These are phyloP conservation scores for Hippocampus comes DNA, from an alignment of 2,113 vertebrate species.

Conservation along the genomic window DNA sequence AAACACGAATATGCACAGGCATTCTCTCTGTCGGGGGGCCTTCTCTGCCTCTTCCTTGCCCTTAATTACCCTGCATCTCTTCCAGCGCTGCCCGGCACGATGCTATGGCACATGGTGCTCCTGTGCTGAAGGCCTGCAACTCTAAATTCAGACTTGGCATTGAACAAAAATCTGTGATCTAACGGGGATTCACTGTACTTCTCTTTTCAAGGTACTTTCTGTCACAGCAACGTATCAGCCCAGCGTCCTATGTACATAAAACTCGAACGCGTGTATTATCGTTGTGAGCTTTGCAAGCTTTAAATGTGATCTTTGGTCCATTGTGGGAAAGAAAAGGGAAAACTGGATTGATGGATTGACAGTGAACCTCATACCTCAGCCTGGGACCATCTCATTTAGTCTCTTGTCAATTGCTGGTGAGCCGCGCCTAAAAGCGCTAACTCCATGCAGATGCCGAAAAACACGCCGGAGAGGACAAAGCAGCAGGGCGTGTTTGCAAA, in stretches of 20 bases:
- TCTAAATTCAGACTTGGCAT: no score
- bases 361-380: neutral
- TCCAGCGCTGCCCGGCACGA: no score
- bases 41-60: no score
- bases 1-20: no score
- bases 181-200: neutral
- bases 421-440: neutral
- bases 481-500: neutral
- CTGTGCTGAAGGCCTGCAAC: no score
- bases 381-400: conserved; percentile 1
- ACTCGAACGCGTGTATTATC: neutral
- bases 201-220: conserved; percentile 50
- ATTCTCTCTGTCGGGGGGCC: no score
- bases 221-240: conserved; percentile 45
- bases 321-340: conserved; percentile 1
- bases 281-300: neutral
- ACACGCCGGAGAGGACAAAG: neutral
- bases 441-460: neutral
- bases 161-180: neutral
- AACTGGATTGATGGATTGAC: neutral
- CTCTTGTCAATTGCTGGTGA: neutral
- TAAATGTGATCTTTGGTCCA: neutral
- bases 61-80: no score
- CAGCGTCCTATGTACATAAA: conserved; percentile 13
- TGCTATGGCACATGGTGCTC: no score